Evolutionary conservation across 1,140 invertebrate species (phyloP), one percentile per base, ranked within the genome.

Genomic region (Subanguina moxae): DNA sequence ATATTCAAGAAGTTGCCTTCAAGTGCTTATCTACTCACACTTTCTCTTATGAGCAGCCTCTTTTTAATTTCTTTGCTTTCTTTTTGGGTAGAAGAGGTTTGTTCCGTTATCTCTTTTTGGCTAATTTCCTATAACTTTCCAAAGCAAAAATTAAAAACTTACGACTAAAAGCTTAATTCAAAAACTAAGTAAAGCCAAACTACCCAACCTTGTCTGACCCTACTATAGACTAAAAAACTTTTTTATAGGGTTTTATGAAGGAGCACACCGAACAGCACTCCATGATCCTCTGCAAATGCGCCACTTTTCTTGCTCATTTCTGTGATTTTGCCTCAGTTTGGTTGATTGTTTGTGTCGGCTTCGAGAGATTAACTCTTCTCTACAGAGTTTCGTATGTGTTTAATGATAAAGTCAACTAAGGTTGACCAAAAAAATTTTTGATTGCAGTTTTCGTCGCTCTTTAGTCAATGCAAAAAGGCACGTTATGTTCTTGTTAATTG

Each of bases 51-150:
- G 77, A 75, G 71, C 52, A 76, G 63, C 23, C 46, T 79, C 19
- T 80, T 80, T 62, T 56, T 80, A 13, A 43, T 81, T n/a, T 80
- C 76, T 17, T 61, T 80, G 61, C 63, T 81, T n/a, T 59, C 68
- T 21, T 80, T 80, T 57, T 80, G 78, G 78, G 45, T 81, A 30
- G 78, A 80, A 70, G 66, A 80, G 72, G 79, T 77, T 25, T n/a
- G 58, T 32, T 5, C n/a, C n/a, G n/a, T n/a, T n/a, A n/a, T n/a
- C n/a, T n/a, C n/a, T n/a, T n/a, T 21, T 21, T 21, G 45, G 21
- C 45, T 15, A 15, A 17, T 57, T 45, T 64, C 8, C 27, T 48
- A 64, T n/a, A n/a, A n/a, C n/a, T n/a, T 52, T 21, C 43, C 38
- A 19, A 15, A 19, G 42, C 64, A 21, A 65, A 59, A 38, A 43